A percentile compares a stretch with the other conserved stretches of the same genome.
Conservation (phyloP, 2,888 invertebrate species). For the Cerastis rubricosa region DNA sequence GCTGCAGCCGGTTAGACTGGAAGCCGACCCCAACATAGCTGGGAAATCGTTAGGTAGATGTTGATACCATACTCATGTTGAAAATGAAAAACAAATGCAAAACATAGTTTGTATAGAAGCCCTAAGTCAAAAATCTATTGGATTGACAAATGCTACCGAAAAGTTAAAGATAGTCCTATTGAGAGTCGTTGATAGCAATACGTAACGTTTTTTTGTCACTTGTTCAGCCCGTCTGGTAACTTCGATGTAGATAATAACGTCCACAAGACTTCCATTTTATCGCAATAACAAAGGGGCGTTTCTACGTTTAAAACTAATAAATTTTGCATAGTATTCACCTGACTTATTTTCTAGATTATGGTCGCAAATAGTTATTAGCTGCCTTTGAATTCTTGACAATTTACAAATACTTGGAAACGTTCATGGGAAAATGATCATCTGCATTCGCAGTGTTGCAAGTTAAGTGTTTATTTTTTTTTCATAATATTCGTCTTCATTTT, state of each 20-base stretch:
- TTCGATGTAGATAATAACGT: neutral
- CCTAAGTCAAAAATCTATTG: neutral
- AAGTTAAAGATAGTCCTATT: neutral
- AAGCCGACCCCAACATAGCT: neutral
- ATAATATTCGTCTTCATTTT: neutral
- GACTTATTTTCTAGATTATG: neutral
- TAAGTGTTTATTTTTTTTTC: neutral
- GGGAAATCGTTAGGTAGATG: neutral
- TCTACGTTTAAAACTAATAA: neutral
- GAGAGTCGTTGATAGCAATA: neutral
- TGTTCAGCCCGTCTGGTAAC: neutral
- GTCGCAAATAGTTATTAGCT: neutral
- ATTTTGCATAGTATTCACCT: neutral
- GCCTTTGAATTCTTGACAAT: neutral
- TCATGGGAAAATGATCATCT: conserved; percentile 10
- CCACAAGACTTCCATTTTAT: neutral
- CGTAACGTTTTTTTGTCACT: neutral
- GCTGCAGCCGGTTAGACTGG: neutral
- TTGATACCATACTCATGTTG: neutral
- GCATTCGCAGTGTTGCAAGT: neutral
- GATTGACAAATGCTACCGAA: neutral
- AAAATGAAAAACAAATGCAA: neutral
- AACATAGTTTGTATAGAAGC: neutral
- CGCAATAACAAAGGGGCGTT: neutral
- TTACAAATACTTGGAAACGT: conserved; percentile 2